Conservation (phyloP, 2,113 vertebrate genomes). For the Erinaceus europaeus region DNA sequence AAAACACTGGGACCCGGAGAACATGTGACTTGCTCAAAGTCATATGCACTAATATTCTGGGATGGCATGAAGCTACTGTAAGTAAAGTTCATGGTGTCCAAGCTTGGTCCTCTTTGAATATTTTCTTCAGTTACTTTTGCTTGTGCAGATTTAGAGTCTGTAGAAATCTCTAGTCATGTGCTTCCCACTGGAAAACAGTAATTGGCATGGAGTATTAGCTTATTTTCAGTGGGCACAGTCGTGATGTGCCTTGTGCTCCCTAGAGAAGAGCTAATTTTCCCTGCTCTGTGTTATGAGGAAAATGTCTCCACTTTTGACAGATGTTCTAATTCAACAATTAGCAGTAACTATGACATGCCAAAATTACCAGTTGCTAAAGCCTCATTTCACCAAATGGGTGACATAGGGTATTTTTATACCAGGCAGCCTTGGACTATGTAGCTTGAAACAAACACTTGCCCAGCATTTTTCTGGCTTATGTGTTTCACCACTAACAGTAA, state of each 20-base stretch:
- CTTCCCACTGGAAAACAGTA: background rate
- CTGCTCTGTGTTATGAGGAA: slow-evolving; percentile 38
- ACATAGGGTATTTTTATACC: slow-evolving; percentile 52
- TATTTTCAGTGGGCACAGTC: background rate
- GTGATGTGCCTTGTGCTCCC: background rate
- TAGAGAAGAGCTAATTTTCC: slow-evolving; percentile 29
- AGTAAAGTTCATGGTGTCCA: background rate
- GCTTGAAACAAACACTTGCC: background rate
- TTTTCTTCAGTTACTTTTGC: background rate
- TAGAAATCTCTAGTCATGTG: background rate
- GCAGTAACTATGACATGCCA: slow-evolving; percentile 39
- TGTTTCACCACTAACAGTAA: slow-evolving; percentile 54
- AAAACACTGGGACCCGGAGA: background rate
- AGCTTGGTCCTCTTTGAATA: background rate
- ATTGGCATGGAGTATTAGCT: background rate
- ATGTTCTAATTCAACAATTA: slow-evolving; percentile 69
- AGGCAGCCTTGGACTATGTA: background rate
- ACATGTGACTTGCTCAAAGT: background rate
- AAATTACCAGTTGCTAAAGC: slow-evolving; percentile 61
- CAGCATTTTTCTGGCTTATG: background rate
- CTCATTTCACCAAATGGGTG: slow-evolving; percentile 48
- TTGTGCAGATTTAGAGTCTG: background rate
- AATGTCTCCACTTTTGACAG: slow-evolving; percentile 56
- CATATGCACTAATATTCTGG: background rate
- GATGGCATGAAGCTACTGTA: background rate